Conservation (phyloP, 2,797 vertebrate genomes). For the Danio tinwini region DNA sequence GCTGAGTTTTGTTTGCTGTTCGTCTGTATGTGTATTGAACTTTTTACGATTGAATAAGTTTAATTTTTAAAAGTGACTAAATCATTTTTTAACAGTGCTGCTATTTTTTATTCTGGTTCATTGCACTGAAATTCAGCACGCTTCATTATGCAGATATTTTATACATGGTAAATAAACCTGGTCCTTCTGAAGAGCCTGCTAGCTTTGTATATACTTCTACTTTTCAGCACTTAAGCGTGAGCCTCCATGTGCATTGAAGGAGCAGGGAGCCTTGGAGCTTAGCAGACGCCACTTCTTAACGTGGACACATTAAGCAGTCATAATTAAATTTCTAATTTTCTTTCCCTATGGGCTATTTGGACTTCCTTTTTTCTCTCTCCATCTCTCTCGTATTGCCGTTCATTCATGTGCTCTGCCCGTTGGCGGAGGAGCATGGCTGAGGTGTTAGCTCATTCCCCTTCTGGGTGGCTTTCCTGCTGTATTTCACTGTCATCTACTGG, state of each 20-base stretch:
- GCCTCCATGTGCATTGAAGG: constrained; percentile 65
- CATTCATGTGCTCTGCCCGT: constrained; percentile 51
- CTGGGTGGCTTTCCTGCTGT: constrained; percentile 84
- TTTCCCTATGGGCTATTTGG: constrained; percentile 59
- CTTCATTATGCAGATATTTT: too few relatives aligned
- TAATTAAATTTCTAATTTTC: constrained; percentile 55
- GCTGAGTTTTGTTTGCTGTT: too few relatives aligned
- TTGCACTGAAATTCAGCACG: too few relatives aligned
- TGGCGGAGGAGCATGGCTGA: constrained; percentile 71
- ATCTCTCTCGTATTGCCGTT: constrained; percentile 46
- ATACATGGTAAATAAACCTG: not conserved
- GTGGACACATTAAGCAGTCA: constrained; percentile 20
- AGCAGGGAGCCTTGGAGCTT: constrained; percentile 56
- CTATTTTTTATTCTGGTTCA: too few relatives aligned
- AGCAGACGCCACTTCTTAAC: constrained; percentile 38
- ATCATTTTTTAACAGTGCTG: too few relatives aligned
- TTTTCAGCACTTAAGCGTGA: constrained; percentile 34
- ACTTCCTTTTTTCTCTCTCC: constrained; percentile 64
- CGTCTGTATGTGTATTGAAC: too few relatives aligned
- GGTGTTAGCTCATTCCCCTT: constrained; percentile 82
- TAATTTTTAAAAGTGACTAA: too few relatives aligned
- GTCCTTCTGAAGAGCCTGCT: not conserved
- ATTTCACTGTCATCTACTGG: constrained; percentile 83
- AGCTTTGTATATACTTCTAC: not conserved
- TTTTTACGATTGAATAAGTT: too few relatives aligned